Percentiles rank a stretch among this genome's conserved stretches.
phyloP scores from a whole-genome alignment of 2,888 invertebrate species.

The Hecatera dysodea region DNA sequence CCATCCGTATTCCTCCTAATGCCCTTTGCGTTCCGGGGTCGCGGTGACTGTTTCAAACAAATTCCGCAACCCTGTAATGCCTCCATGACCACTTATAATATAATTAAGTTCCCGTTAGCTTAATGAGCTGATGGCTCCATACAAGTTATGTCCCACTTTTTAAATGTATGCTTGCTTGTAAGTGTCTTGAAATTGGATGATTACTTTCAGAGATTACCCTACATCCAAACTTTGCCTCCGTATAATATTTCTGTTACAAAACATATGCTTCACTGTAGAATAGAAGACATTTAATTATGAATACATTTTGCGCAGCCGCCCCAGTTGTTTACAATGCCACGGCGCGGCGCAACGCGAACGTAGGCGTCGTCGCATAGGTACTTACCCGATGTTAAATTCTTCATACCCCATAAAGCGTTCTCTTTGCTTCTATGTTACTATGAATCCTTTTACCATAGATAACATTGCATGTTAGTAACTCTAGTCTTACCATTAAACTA shows the following conservation, averaged over 20 bases:
- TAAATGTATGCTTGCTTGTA: too few relatives aligned
- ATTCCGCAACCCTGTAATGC: too few relatives aligned
- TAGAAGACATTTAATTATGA: not conserved
- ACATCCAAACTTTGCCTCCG: too few relatives aligned
- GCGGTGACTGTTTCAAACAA: too few relatives aligned
- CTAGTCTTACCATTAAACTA: conserved; percentile 10
- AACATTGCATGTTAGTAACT: conserved; percentile 9
- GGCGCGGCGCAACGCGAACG: too few relatives aligned
- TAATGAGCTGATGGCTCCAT: too few relatives aligned
- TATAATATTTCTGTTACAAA: not conserved
- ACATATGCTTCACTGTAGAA: not conserved
- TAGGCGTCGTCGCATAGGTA: not conserved
- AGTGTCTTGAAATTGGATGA: not conserved
- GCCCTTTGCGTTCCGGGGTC: too few relatives aligned
- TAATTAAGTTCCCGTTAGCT: too few relatives aligned
- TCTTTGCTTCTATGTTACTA: not conserved
- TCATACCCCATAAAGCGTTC: not conserved
- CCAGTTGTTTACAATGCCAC: conserved; percentile 15
- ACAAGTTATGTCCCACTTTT: too few relatives aligned
- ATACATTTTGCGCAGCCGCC: conserved; percentile 19
- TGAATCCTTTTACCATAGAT: conserved; percentile 10
- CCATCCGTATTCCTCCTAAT: too few relatives aligned
- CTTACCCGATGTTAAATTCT: conserved; percentile 1
- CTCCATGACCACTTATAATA: too few relatives aligned
- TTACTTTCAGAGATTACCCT: too few relatives aligned